Evolutionary conservation across 2,113 vertebrate species (phyloP).

Genomic region (Pitta sordida): DNA sequence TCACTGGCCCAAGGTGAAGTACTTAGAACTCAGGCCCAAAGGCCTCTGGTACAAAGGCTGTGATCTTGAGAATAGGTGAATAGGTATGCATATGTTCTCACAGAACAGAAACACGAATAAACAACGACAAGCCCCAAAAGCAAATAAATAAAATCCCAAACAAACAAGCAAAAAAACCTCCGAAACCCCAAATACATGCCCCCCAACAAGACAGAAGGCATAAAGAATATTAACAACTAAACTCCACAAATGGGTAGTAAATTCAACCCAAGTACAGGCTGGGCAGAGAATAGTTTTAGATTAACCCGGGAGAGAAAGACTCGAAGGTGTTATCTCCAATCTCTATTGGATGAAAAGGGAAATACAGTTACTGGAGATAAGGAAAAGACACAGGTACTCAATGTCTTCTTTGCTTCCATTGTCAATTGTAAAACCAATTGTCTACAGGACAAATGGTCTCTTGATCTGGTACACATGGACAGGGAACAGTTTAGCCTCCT

Average conservation of each 20-base stretch:
- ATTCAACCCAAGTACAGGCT: neutral
- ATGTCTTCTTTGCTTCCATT: no score
- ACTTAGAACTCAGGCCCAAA: neutral
- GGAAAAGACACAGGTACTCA: no score
- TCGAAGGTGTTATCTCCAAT: fast-evolving
- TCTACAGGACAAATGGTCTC: no score
- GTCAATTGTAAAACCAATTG: no score
- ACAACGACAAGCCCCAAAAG: neutral
- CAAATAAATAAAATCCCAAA: neutral
- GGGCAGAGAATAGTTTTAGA: neutral
- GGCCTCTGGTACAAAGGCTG: neutral
- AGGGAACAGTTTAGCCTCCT: no score
- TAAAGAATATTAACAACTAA: neutral
- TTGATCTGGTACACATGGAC: no score
- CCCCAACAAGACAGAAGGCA: neutral
- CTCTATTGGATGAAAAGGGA: no score
- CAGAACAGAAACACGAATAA: neutral
- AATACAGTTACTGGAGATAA: no score
- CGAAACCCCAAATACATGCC: no score
- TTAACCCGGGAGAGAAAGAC: neutral
- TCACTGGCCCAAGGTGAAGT: neutral
- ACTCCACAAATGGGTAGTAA: neutral
- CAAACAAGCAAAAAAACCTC: neutral
- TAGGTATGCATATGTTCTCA: neutral
- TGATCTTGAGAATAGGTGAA: neutral